These are phyloP conservation scores for Xenentodon cancila DNA, from an alignment of 2,797 vertebrate species.

Conservation along the genomic window DNA sequence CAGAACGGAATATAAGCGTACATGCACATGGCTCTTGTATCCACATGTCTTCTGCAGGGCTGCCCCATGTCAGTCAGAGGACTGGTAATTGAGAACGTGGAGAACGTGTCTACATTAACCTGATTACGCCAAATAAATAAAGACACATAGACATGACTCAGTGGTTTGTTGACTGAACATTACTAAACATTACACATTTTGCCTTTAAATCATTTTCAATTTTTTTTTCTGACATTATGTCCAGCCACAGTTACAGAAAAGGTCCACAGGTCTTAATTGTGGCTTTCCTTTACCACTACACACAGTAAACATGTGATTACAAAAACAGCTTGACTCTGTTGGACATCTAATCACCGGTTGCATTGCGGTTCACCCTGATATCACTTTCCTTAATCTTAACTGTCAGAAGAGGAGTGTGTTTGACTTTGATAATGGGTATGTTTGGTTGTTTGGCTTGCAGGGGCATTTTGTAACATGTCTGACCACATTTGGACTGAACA, in stretches of 20 bases:
- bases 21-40: conserved; percentile 20
- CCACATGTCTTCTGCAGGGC: conserved; percentile 29
- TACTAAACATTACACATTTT: background rate
- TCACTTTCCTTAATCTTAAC: conserved; percentile 66
- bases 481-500: conserved; percentile 70
- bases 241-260: conserved; percentile 53
- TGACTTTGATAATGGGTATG: conserved; percentile 56
- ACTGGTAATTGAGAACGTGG: conserved; percentile 28
- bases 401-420: conserved; percentile 57
- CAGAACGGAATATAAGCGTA: conserved; percentile 12
- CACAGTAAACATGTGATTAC: conserved; percentile 70
- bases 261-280: conserved; percentile 57
- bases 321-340: conserved; percentile 58
- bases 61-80: conserved; percentile 46
- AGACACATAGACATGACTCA: background rate
- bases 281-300: conserved; percentile 59
- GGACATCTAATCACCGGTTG: conserved; percentile 65
- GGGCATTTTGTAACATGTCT: conserved; percentile 60
- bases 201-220: background rate
- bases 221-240: conserved; percentile 39
- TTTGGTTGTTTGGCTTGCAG: conserved; percentile 47
- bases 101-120: conserved; percentile 1
- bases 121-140: conserved; percentile 4
- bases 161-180: background rate
- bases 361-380: conserved; percentile 55